These are phyloP conservation scores for Oncorhynchus masou DNA, from an alignment of 2,113 vertebrate genomes.

Conservation along the genomic window DNA sequence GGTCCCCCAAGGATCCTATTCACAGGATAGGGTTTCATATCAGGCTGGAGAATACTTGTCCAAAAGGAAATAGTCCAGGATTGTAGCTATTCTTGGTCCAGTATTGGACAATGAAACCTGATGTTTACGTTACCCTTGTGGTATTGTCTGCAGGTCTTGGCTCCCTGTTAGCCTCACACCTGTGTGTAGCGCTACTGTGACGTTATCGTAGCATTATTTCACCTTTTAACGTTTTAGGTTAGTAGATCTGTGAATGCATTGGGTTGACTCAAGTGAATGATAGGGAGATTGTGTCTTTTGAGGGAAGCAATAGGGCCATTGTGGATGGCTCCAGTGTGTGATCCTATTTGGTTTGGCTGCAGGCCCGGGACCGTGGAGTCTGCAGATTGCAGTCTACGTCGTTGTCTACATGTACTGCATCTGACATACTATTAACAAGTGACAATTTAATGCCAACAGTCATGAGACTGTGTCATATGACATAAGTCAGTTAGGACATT, in stretches of 20 bases:
- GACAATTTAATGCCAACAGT: neutral
- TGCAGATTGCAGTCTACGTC: neutral
- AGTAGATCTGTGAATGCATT: neutral
- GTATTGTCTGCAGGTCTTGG: neutral
- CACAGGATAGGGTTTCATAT: slow-evolving; percentile 7
- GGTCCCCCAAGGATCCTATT: neutral
- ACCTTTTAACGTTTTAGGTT: too few relatives aligned
- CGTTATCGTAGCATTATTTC: neutral
- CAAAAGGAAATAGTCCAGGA: neutral
- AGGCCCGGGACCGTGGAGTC: neutral
- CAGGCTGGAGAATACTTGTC: neutral
- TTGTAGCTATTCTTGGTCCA: neutral
- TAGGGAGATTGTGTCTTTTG: neutral
- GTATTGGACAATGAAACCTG: neutral
- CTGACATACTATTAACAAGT: neutral
- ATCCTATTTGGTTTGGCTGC: neutral
- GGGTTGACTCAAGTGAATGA: neutral
- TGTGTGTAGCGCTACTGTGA: neutral
- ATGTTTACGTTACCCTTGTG: neutral
- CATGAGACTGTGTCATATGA: neutral
- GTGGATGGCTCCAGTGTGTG: neutral
- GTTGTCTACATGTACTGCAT: neutral
- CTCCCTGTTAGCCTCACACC: neutral
- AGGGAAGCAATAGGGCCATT: neutral
- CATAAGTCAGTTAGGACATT: neutral